Conservation (phyloP, 2,888 invertebrate genomes). For the Penaeus monodon region DNA sequence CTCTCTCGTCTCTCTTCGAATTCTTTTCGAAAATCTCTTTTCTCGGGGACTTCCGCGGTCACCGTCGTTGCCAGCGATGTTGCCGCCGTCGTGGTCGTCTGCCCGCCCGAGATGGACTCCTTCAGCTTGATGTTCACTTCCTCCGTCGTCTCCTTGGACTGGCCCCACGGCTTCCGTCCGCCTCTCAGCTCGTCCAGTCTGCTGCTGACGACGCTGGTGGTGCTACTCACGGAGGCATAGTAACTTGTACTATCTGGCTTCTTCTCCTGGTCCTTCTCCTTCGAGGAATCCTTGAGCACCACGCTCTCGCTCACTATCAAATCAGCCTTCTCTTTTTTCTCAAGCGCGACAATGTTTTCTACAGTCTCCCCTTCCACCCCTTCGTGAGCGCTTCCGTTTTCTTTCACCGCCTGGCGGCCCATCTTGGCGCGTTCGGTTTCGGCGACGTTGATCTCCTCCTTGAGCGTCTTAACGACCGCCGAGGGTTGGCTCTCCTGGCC, state of each 20-base stretch:
- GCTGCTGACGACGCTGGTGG: slow-evolving; percentile 8
- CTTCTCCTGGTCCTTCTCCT: slow-evolving; percentile 38
- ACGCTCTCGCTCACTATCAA: slow-evolving; percentile 51
- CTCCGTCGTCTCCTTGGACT: slow-evolving; percentile 40
- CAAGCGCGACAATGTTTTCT: slow-evolving; percentile 13
- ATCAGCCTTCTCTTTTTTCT: slow-evolving; percentile 41
- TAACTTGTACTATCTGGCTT: not conserved
- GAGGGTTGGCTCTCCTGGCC: slow-evolving; percentile 13
- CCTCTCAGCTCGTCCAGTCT: not conserved
- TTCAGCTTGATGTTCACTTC: slow-evolving; percentile 38
- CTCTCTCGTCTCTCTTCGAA: too few relatives aligned
- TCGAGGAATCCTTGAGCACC: slow-evolving; percentile 39
- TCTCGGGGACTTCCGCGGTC: too few relatives aligned
- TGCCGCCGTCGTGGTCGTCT: too few relatives aligned
- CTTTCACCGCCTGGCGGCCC: slow-evolving; percentile 18
- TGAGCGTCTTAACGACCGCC: slow-evolving; percentile 36
- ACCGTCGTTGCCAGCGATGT: too few relatives aligned
- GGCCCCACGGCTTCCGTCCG: slow-evolving; percentile 3
- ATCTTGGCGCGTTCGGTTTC: slow-evolving; percentile 19
- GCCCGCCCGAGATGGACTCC: slow-evolving; percentile 23
- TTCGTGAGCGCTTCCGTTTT: slow-evolving; percentile 28
- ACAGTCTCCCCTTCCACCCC: slow-evolving; percentile 9
- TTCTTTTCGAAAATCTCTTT: too few relatives aligned
- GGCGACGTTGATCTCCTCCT: slow-evolving; percentile 47
- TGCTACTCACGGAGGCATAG: slow-evolving; percentile 6